Evolutionary conservation across 2,113 vertebrate genomes (phyloP).

Genomic region (Rhinopomastus cyanomelas): DNA sequence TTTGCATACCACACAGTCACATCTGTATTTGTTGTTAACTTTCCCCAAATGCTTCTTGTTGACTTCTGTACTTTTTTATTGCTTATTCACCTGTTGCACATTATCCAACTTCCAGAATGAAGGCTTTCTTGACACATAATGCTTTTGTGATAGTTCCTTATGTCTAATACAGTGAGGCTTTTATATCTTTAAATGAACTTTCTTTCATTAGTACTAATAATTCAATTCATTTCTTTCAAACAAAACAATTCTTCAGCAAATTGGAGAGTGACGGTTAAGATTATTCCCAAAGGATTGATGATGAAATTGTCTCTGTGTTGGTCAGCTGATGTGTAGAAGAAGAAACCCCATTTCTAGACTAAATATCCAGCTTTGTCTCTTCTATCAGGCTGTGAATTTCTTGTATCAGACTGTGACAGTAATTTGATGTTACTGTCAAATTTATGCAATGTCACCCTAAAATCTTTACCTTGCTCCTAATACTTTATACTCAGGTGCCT

Average conservation of each 20-base stretch:
- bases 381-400: conserved; percentile 44
- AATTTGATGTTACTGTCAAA: not conserved
- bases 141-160: not conserved
- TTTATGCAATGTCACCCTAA: not conserved
- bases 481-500: not conserved
- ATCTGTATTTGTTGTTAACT: conserved; percentile 1
- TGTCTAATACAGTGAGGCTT: not conserved
- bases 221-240: conserved; percentile 45
- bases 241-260: conserved; percentile 49
- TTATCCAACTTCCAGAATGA: not conserved
- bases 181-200: conserved; percentile 3
- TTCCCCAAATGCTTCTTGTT: not conserved
- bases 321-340: conserved; percentile 33
- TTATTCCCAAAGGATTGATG: conserved; percentile 58
- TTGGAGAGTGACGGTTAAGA: conserved; percentile 38
- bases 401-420: too few species aligned
- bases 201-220: conserved; percentile 57
- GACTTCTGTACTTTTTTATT: not conserved
- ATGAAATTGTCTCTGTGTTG: conserved; percentile 44
- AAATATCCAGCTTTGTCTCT: conserved; percentile 43
- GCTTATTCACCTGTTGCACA: conserved; percentile 31
- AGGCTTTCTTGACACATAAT: not conserved
- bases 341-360: conserved; percentile 35
- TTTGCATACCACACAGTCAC: not conserved
- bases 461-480: not conserved